Base-by-base conservation (phyloP, 2,797 vertebrate genomes). In the Platalea minor region DNA sequence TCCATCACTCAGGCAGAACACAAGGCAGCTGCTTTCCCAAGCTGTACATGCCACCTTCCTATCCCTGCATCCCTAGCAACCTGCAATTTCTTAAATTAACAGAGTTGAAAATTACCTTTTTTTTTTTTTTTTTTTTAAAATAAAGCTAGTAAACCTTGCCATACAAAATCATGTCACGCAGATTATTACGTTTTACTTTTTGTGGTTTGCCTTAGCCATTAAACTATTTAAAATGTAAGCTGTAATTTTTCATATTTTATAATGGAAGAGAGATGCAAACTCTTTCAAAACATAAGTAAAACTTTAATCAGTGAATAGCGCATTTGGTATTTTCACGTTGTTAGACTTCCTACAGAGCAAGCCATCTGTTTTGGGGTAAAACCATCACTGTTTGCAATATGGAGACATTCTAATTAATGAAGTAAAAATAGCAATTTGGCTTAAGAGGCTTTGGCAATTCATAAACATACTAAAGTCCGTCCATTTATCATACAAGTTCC, bases 361-460 rank as follows among this genome's bases (percentile, higher is more conserved):
- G 48, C 94, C 94, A 95, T 95, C 94, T 95, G 94, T 5, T 46
- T 73, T 31, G 85, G 78, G 81, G 76, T 28, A 39, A 91, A 87
- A 45, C 51, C 69, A 81, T 26, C 19, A 3, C 56, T 13, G 73
- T 24, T 26, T 74, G 88, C 94, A 93, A 91, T 75, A 93, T 37
- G 70, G 85, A 84, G 53, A 59, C 70, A 23, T 78, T 86, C 88
- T 89, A 93, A 96, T 91, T 91, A 94, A 95, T 93, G 69, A 67
- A 92, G 61, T 53, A 74, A 96, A 95, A 91, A 87, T 50, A 87
- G 50, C 56, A 68, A 45, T 87, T 89, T 87, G 78, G 65, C 90
- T 94, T 70, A 74, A 81, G 70, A 69, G 51, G 78, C 60, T 87
- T 37, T 77, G 72, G 85, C 85, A 93, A 85, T 78, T 77, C 65